A percentile compares a stretch with the other conserved stretches of the same genome.
Evolutionary conservation across 2,888 invertebrate genomes (phyloP).

Genomic region (Cephonodes hylas): DNA sequence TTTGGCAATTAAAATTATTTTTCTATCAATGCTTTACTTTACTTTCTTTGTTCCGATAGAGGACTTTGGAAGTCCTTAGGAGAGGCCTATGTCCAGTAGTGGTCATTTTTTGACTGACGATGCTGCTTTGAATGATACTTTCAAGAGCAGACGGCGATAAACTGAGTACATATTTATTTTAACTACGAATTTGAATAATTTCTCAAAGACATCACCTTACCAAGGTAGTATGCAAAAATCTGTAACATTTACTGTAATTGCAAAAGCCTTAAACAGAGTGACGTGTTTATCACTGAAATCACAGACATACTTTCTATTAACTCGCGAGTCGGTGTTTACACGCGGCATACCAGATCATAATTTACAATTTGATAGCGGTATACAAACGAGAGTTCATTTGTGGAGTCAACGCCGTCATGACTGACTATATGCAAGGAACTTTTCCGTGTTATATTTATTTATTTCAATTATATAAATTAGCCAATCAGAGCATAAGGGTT

Average conservation of each 20-base stretch:
- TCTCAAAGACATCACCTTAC: not conserved
- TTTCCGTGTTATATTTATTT: too few relatives aligned
- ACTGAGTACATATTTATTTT: too few relatives aligned
- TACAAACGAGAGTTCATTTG: not conserved
- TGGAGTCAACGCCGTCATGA: not conserved
- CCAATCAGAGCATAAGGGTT: too few relatives aligned
- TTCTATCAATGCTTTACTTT: too few relatives aligned
- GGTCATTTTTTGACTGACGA: too few relatives aligned
- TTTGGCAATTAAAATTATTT: not conserved
- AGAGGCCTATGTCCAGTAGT: too few relatives aligned
- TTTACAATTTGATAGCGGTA: conserved; percentile 4
- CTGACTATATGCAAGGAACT: not conserved
- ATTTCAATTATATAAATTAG: too few relatives aligned
- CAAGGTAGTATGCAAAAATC: not conserved
- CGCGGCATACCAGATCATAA: conserved; percentile 3
- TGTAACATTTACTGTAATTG: not conserved
- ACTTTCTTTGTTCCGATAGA: too few relatives aligned
- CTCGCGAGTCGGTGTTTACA: not conserved
- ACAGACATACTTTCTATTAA: conserved; percentile 9
- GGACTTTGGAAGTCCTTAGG: too few relatives aligned
- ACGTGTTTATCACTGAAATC: conserved; percentile 1
- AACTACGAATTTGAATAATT: not conserved
- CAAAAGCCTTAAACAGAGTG: not conserved
- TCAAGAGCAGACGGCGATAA: too few relatives aligned
- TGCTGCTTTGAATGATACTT: too few relatives aligned